Conservation (phyloP, 2,888 invertebrate species). For the Acleris emargana region DNA sequence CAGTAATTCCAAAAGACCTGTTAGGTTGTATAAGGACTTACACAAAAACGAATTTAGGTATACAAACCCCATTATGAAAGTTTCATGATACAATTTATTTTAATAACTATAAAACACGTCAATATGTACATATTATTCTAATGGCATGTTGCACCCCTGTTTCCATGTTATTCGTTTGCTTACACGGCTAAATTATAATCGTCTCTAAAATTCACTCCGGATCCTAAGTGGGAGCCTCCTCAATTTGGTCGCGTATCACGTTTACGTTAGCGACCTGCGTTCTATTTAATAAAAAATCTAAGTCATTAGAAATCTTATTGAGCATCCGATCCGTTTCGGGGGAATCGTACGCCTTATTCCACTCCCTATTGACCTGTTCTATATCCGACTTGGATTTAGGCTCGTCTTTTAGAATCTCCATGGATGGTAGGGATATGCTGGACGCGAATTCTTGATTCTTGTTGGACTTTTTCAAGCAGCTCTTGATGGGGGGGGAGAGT, state of each 20-base stretch:
- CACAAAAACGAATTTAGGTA: conserved; percentile 22
- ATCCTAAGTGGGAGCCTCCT: conserved; percentile 71
- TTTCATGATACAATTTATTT: conserved; percentile 38
- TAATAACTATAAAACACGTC: conserved; percentile 44
- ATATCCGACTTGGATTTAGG: conserved; percentile 61
- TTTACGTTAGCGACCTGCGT: conserved; percentile 66
- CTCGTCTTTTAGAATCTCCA: conserved; percentile 58
- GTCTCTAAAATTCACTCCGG: conserved; percentile 27
- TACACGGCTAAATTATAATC: conserved; percentile 40
- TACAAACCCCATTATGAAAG: conserved; percentile 25
- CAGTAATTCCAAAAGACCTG: too few relatives aligned
- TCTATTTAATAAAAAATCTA: conserved; percentile 91
- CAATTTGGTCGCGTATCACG: conserved; percentile 60
- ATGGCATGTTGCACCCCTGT: conserved; percentile 67
- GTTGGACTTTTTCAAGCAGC: conserved; percentile 71
- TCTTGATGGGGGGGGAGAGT: conserved; percentile 72
- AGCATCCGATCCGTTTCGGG: conserved; percentile 86
- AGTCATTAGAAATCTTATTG: conserved; percentile 91
- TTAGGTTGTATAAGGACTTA: not conserved
- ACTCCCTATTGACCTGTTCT: conserved; percentile 68
- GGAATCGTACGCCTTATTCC: conserved; percentile 68
- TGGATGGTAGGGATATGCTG: conserved; percentile 69
- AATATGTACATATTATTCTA: conserved; percentile 44
- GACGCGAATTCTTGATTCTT: conserved; percentile 57
- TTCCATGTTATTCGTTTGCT: conserved; percentile 56